These are phyloP conservation scores for Echinometra lucunter DNA, from an alignment of 53 echinoderm and acorn worm genomes.

Conservation along the genomic window DNA sequence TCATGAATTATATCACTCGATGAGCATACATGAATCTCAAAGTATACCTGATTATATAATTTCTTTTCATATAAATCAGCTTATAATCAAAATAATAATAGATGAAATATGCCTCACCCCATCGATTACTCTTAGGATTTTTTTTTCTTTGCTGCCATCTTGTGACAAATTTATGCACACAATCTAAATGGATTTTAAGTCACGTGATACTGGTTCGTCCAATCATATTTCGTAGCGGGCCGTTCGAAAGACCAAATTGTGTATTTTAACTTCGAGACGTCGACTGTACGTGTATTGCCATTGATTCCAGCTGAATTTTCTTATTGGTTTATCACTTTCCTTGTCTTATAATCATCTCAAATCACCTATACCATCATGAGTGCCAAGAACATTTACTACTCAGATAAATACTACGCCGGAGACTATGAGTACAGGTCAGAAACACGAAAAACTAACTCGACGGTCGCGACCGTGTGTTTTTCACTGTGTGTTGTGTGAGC, in stretches of 20 bases:
- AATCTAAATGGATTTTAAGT: conserved; percentile 72
- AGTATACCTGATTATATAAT: too few species aligned
- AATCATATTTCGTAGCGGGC: conserved; percentile 73
- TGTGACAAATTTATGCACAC: conserved; percentile 63
- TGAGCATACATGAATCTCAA: too few species aligned
- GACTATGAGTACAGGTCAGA: conserved; percentile 92
- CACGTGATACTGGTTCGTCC: conserved; percentile 69
- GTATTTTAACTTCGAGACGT: conserved; percentile 4
- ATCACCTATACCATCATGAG: conserved; percentile 60
- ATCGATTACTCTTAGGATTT: too few species aligned
- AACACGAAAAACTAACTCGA: background rate
- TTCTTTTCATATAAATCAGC: too few species aligned
- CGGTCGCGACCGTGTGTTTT: background rate
- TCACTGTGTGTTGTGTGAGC: background rate
- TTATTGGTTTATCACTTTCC: background rate
- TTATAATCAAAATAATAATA: too few species aligned
- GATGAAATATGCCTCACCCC: too few species aligned
- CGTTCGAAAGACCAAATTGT: conserved; percentile 10
- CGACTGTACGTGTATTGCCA: background rate
- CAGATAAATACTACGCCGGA: conserved; percentile 93
- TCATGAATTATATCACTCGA: too few species aligned
- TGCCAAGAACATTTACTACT: conserved; percentile 89
- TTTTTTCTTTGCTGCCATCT: conserved; percentile 53
- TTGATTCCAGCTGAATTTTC: background rate
- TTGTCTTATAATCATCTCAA: background rate